Evolutionary conservation across 1,140 invertebrate species (phyloP), one percentile per base, ranked within the genome.

Genomic region (Chrysoperla carnea): DNA sequence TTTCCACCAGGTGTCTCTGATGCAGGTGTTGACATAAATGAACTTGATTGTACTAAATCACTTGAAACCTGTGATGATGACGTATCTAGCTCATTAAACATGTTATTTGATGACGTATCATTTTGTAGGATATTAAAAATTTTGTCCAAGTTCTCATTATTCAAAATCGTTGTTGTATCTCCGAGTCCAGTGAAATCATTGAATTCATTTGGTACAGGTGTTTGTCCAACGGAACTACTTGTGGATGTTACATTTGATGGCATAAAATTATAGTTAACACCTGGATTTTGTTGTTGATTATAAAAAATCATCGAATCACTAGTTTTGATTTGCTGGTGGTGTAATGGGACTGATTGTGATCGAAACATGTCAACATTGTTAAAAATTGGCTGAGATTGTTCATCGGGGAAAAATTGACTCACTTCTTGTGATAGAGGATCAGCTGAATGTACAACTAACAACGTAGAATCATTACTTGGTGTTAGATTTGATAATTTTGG

Each of bases 291-390:
- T 13, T 17, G 35, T 17, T 37, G 33, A 13, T 9, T 13, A n/a
- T 29, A 13, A 39, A 29, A 44, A 44, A 47, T 29, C 5, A 58
- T 58, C 5, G 62, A 66, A 43, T 61, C 53, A 5, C 63, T 44
- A 11, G 55, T 40, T 48, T 41, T 51, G 72, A 75, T 76, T 40
- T 73, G 69, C 17, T 23, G 17, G 5, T 23, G 17, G 50, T 77
- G 73, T n/a, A 82, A 55, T 0, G 81, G 81, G 15, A 83, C 81
- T 1, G 80, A 84, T 51, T 82, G 80, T 4, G 79, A 82, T 36
- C 81, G 66, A 47, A 72, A 75, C 3, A 64, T 51, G 33, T 41
- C 33, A 31, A 35, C n/a, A 35, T 43, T n/a, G 36, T 33, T 41
- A 37, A 42, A 29, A 42, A 63, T 59, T 13, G 55, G 55, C 1